Percentiles rank a stretch among this genome's conserved stretches.
Evolutionary conservation across 2,797 vertebrate genomes (phyloP).

Genomic region (Orestias chungarensis): DNA sequence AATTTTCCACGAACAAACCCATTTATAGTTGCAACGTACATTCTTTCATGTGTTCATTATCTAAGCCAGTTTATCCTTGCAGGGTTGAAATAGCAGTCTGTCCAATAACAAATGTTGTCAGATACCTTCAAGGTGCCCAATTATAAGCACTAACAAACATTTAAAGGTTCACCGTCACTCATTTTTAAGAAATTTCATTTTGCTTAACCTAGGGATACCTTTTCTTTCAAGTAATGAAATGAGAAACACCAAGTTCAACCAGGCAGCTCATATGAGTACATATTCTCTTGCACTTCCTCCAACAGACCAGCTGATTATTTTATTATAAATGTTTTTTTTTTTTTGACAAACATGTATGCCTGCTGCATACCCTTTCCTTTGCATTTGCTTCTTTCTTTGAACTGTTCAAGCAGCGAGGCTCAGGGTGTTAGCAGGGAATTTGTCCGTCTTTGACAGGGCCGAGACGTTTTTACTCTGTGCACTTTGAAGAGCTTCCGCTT

Average conservation of each 20-base stretch:
- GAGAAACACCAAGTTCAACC: neutral
- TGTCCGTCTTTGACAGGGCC: constrained; percentile 81
- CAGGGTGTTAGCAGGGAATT: constrained; percentile 80
- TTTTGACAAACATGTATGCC: constrained; percentile 24
- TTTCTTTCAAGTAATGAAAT: neutral
- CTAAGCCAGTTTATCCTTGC: too few species aligned
- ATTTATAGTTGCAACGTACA: too few species aligned
- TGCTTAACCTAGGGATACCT: neutral
- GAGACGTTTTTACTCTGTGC: constrained; percentile 70
- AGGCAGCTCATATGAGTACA: neutral
- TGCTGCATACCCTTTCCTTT: constrained; percentile 32
- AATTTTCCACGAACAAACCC: too few species aligned
- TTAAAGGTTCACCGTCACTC: neutral
- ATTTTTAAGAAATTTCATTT: neutral
- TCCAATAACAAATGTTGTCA: neutral
- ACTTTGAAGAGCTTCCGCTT: constrained; percentile 79
- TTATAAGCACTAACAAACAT: neutral
- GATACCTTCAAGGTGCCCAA: too few species aligned
- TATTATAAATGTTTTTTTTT: constrained; percentile 30
- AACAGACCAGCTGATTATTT: constrained; percentile 35
- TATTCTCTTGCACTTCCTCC: constrained; percentile 2
- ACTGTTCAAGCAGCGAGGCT: constrained; percentile 71
- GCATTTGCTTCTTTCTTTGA: constrained; percentile 69
- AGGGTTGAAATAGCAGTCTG: too few species aligned
- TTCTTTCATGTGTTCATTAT: too few species aligned